Evolutionary conservation across 2,113 vertebrate genomes (phyloP), one percentile per base, ranked within the genome.

Genomic region (Gadus macrocephalus): DNA sequence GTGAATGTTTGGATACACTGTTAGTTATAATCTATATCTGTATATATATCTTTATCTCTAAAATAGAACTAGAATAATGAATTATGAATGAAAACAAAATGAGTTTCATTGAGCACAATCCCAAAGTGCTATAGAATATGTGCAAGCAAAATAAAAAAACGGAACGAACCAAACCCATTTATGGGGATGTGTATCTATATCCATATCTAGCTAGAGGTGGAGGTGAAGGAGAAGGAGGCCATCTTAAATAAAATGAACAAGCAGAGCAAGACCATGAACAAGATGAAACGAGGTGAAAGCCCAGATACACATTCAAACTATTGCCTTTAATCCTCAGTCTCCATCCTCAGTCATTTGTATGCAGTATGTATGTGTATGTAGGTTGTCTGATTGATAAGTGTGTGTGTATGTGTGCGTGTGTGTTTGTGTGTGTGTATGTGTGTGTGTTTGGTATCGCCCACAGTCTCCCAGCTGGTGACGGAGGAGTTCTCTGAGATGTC

Each of bases 381-480:
- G 42, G 2, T 49, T 49, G 42, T 49, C 42, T 49, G 42, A 49
- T 7, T 49, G 11, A 49, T 20, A 53, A 3, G 22, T 56, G 58
- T 61, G 17, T 35, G 20, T 59, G 8, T 8, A 27, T 68, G 20
- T 8, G 9, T 59, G 25, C 1, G 53, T 58, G 49, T 42, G 19
- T 56, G 22, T 56, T 56, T 72, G 61, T 79, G 28, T 63, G 38
- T 69, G 16, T 65, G 12, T 64, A n/a, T 27, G 15, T 71, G 19
- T 76, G 19, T 60, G 20, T 78, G 35, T 20, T 20, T 67, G 19
- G 9, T 27, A 7, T 20, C 22, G 59, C 59, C 5, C 1, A 4
- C 83, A 94, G 93, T 91, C 55, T 94, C 93, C 69, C 86, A 88
- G 72, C 74, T 91, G 2, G 84, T 93, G 75, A 84, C 89, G 0